phyloP scores from a whole-genome alignment of 2,797 vertebrate species.

The Sibirionetta formosa region DNA sequence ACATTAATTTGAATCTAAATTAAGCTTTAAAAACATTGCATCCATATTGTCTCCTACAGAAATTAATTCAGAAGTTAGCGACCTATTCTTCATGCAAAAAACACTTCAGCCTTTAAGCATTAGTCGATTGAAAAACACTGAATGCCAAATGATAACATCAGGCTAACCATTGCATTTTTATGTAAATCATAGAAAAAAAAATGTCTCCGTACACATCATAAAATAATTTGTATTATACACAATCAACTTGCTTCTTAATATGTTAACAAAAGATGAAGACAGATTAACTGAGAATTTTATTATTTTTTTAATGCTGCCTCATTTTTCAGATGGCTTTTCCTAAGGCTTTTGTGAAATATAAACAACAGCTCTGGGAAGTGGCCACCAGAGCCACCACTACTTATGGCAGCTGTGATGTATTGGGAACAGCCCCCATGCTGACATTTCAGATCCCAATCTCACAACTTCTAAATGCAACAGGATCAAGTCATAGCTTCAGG shows the following conservation, averaged over 20 bases:
- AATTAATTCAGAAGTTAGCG: conserved; percentile 62
- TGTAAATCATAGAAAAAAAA: background rate
- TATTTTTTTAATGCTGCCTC: background rate
- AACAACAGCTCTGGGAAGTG: conserved; percentile 18
- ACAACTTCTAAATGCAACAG: background rate
- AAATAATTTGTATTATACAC: conserved; percentile 19
- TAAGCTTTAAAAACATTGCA: conserved; percentile 62
- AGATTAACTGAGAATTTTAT: background rate
- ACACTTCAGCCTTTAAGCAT: background rate
- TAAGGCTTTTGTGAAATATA: conserved; percentile 28
- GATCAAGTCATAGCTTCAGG: conserved; percentile 38
- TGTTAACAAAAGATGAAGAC: conserved; percentile 16
- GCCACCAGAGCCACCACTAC: background rate
- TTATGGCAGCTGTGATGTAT: background rate
- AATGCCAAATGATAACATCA: conserved; percentile 10
- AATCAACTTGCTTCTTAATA: background rate
- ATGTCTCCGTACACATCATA: background rate
- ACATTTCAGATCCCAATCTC: conserved; percentile 38
- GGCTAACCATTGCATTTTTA: conserved; percentile 45
- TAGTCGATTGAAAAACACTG: background rate
- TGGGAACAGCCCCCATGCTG: background rate
- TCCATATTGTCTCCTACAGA: conserved; percentile 36
- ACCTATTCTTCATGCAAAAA: background rate
- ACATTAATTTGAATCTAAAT: conserved; percentile 70
- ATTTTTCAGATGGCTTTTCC: conserved; percentile 35